Base-by-base conservation (phyloP, 2,888 invertebrate species). In the Hypomecis atomaria region DNA sequence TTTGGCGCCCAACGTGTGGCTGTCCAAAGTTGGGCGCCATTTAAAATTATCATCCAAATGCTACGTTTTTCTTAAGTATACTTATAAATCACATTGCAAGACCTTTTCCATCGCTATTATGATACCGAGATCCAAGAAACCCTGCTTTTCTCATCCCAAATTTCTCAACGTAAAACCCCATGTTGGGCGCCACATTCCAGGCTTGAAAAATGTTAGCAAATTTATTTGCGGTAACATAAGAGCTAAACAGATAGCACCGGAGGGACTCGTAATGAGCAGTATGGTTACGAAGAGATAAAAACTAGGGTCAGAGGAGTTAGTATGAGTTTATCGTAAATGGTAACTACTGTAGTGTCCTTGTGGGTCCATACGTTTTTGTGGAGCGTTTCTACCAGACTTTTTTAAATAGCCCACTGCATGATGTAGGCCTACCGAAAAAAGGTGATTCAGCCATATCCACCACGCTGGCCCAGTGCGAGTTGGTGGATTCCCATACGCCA, bases 111-210 rank as follows among this genome's bases (percentile, higher is more conserved):
- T 47, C 8, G 9, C 40, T 38, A 37, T 55, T 43, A 49, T 10
- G 34, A 44, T 48, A 34, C 38, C 9, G 9, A 38, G 6, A 55
- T 53, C 23, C 40, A 49, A 37, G 33, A 42, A 52, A 50, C 36
- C 9, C 56, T 48, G 34, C 52, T 23, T 40, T 34, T 43, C 54
- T 47, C 42, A 37, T 58, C 13, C 33, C n/a, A 42, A 34, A 57
- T 58, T 43, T 36, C 40, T 57, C 40, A 13, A 40, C 58, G 23
- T 34, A 23, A 40, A 37, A 50, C 10, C 52, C 40, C 52, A 40
- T 40, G 58, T 70, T 65, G 65, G 59, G 63, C 67, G 57, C 67
- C 66, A 66, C 54, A 62, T 48, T 56, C 52, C 58, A 58, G 59
- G 60, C 56, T 44, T 65, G 61, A 60, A 59, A 64, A 65, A 67